Evolutionary conservation across 2,888 invertebrate species (phyloP).

Genomic region (Ichneumoninae sp.): DNA sequence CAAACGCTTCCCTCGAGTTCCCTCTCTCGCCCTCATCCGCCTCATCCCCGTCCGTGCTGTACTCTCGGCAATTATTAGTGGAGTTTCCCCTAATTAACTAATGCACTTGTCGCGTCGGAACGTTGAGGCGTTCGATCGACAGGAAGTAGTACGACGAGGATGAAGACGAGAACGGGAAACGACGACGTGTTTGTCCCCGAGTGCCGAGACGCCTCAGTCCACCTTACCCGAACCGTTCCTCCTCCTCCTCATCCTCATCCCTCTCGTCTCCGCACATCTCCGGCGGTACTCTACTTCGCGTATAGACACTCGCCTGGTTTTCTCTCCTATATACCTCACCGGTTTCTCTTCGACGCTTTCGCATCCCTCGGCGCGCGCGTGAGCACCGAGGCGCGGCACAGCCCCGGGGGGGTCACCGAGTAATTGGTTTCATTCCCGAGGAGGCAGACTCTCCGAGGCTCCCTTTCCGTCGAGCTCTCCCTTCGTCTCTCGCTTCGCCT

Average conservation of each 20-base stretch:
- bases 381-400: constrained; percentile 67
- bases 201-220: constrained; percentile 63
- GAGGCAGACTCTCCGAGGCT: constrained; percentile 79
- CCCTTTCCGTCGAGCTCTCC: constrained; percentile 55
- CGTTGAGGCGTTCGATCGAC: constrained; percentile 69
- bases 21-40: constrained; percentile 21
- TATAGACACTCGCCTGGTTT: constrained; percentile 60
- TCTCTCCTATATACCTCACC: constrained; percentile 54
- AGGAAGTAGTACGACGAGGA: constrained; percentile 42
- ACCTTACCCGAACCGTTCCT: constrained; percentile 34
- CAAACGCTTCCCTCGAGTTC: constrained; percentile 56
- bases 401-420: constrained; percentile 82
- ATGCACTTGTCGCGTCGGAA: constrained; percentile 74
- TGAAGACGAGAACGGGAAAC: constrained; percentile 38
- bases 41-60: constrained; percentile 56
- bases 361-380: constrained; percentile 61
- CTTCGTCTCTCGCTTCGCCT: neutral
- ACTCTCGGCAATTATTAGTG: constrained; percentile 67
- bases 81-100: constrained; percentile 78
- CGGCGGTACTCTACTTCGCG: constrained; percentile 46
- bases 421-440: constrained; percentile 83
- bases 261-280: neutral
- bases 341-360: constrained; percentile 67
- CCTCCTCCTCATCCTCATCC: neutral
- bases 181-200: constrained; percentile 67